phyloP scores from a whole-genome alignment of 1,140 invertebrate species.

The Potamilus streckersoni region DNA sequence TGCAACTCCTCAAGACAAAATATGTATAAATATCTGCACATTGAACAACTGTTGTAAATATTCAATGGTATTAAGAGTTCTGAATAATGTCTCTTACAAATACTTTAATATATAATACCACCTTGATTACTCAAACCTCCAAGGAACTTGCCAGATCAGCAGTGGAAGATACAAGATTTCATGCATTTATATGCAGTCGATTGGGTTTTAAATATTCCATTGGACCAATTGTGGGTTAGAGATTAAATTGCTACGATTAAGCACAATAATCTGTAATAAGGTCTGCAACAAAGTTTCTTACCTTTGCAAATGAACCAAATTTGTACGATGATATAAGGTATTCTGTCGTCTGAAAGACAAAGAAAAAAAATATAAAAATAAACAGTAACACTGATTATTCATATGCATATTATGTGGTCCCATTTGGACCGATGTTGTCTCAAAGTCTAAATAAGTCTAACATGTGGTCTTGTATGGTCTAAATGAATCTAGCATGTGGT shows the following conservation, averaged over 20 bases:
- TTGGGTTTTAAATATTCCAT: background rate
- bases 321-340: conserved; percentile 93
- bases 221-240: background rate
- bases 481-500: no score
- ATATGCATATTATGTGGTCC: background rate
- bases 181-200: background rate
- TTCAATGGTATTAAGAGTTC: no score
- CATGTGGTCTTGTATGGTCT: no score
- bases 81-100: background rate
- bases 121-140: background rate
- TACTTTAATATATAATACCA: background rate
- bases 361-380: conserved; percentile 31
- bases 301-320: conserved; percentile 91
- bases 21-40: no score
- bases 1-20: no score
- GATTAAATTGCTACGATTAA: background rate
- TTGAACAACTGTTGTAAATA: no score
- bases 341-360: conserved; percentile 82
- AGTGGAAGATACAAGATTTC: background rate
- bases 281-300: conserved; percentile 37
- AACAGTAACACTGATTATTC: background rate
- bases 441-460: no score
- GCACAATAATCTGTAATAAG: background rate
- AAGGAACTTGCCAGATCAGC: background rate
- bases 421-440: background rate